Conservation (phyloP, 1,140 invertebrate genomes). For the Drosophila jambulina region DNA sequence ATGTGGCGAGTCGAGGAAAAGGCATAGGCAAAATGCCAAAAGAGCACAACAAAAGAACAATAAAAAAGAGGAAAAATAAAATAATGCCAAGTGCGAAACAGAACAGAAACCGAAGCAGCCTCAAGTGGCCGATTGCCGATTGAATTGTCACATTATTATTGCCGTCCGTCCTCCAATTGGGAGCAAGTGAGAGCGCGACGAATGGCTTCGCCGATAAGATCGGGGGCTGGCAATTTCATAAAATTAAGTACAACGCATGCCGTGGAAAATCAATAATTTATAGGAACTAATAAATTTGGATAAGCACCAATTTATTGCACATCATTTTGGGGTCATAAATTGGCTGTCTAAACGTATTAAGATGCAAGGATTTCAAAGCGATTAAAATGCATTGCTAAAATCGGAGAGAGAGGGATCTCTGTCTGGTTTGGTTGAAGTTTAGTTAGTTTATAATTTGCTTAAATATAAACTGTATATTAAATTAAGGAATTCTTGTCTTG, state of each 20-base stretch:
- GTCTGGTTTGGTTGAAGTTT: neutral
- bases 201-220: conserved; percentile 60
- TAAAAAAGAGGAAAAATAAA: conserved; percentile 12
- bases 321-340: conserved; percentile 6
- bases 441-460: neutral
- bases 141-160: conserved; percentile 68
- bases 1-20: conserved; percentile 11
- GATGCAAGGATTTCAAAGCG: neutral
- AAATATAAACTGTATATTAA: neutral
- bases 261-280: conserved; percentile 44
- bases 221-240: conserved; percentile 55
- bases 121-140: conserved; percentile 77
- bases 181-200: conserved; percentile 78
- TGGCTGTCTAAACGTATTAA: neutral
- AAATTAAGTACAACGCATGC: conserved; percentile 37
- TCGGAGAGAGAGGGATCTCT: neutral
- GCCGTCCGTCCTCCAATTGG: conserved; percentile 59
- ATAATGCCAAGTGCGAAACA: conserved; percentile 30
- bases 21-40: conserved; percentile 29
- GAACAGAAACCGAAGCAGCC: conserved; percentile 27
- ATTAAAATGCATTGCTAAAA: neutral
- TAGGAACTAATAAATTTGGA: conserved; percentile 40
- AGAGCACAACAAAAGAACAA: conserved; percentile 63
- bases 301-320: conserved; percentile 36
- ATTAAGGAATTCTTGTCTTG: neutral